Evolutionary conservation across 2,797 vertebrate species (phyloP).

Genomic region (Alosa sapidissima): DNA sequence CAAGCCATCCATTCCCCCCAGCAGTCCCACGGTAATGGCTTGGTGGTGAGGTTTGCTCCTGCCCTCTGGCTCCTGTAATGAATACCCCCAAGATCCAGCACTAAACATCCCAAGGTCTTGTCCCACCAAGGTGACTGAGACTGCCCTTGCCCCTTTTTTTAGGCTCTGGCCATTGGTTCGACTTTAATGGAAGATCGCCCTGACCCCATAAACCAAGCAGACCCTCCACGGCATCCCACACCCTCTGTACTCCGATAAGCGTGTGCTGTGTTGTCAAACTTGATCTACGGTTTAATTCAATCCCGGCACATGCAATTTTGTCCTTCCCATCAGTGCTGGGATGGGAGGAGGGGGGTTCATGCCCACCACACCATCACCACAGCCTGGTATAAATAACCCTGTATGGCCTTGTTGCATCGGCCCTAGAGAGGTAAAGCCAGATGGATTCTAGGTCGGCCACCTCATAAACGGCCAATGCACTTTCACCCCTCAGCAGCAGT

Average conservation of each 20-base stretch:
- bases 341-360: not conserved
- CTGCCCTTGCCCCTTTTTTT: not conserved
- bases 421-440: conserved; percentile 33
- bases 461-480: conserved; percentile 26
- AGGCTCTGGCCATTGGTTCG: conserved; percentile 27
- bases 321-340: conserved; percentile 25
- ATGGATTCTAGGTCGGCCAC: conserved; percentile 26
- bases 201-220: conserved; percentile 47
- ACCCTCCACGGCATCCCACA: conserved; percentile 29
- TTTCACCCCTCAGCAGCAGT: conserved; percentile 22
- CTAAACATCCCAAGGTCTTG: conserved; percentile 12
- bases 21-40: not conserved
- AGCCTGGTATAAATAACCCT: conserved; percentile 42
- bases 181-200: conserved; percentile 37
- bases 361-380: conserved; percentile 8
- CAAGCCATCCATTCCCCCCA: not conserved
- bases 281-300: conserved; percentile 59
- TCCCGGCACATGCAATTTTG: conserved; percentile 44
- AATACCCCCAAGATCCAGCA: not conserved
- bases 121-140: not conserved
- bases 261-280: conserved; percentile 45
- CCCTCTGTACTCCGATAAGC: conserved; percentile 28
- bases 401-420: conserved; percentile 37
- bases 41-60: not conserved
- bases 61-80: not conserved